Evolutionary conservation across 1,140 invertebrate species (phyloP).

Genomic region (Rhizoglyphus robini): DNA sequence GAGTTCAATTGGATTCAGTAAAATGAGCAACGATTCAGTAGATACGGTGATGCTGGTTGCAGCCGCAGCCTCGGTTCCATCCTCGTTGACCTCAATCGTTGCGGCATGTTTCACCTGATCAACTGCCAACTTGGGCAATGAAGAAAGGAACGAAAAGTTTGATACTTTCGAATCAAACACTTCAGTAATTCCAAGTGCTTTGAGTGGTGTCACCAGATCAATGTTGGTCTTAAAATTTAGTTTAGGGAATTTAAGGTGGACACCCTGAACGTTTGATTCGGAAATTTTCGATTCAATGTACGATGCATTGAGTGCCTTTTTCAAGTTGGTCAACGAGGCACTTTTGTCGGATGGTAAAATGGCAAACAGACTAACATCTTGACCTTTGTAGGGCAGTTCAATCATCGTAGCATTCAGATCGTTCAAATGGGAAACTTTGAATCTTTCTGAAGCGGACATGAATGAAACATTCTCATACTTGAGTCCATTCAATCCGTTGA

Average conservation of each 20-base stretch:
- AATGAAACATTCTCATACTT: not conserved
- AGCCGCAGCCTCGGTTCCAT: conserved; percentile 54
- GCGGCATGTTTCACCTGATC: conserved; percentile 38
- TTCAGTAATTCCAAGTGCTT: conserved; percentile 48
- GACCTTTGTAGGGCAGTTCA: conserved; percentile 48
- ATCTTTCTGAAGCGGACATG: not conserved
- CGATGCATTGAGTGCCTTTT: not conserved
- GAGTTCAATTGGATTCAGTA: conserved; percentile 13
- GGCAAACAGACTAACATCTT: conserved; percentile 32
- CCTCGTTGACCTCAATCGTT: conserved; percentile 50
- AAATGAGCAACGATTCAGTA: not conserved
- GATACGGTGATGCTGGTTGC: conserved; percentile 38
- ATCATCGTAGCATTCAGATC: conserved; percentile 16
- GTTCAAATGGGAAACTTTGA: not conserved
- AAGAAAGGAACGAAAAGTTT: conserved; percentile 48
- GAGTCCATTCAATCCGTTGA: conserved; percentile 38
- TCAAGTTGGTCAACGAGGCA: not conserved
- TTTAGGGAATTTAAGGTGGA: conserved; percentile 59
- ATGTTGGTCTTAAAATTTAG: conserved; percentile 56
- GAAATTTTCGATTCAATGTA: not conserved
- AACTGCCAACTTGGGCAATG: conserved; percentile 35
- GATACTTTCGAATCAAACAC: conserved; percentile 52
- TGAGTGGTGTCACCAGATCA: conserved; percentile 45
- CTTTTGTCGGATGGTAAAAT: conserved; percentile 27
- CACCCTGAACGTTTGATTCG: conserved; percentile 24